These are phyloP conservation scores for Dromiciops gliroides DNA, from an alignment of 2,113 vertebrate species.

Conservation along the genomic window DNA sequence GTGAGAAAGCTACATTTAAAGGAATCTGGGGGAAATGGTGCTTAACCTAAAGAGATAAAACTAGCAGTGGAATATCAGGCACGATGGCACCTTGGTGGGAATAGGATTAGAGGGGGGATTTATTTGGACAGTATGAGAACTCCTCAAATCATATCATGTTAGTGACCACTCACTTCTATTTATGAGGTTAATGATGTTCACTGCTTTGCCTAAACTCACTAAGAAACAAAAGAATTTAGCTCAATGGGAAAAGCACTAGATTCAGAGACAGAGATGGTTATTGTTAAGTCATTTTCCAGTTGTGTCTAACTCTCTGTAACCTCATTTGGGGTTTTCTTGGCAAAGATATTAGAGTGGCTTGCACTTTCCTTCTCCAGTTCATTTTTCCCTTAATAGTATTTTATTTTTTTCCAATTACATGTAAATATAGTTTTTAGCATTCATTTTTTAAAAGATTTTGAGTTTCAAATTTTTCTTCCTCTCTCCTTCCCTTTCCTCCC, in stretches of 20 bases:
- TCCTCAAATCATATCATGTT: background rate
- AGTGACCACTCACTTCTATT: background rate
- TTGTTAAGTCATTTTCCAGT: background rate
- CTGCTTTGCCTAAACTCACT: background rate
- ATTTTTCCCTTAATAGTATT: too few species aligned
- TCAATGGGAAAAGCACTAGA: background rate
- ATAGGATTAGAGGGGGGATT: background rate
- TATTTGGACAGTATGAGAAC: background rate
- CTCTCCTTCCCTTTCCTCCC: too few species aligned
- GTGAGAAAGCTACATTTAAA: background rate
- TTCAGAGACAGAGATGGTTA: background rate
- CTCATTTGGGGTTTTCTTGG: background rate
- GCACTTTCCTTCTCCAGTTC: background rate
- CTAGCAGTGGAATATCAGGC: background rate
- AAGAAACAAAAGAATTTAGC: background rate
- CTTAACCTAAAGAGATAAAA: background rate
- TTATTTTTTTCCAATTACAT: too few species aligned
- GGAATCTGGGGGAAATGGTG: background rate
- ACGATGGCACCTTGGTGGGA: background rate
- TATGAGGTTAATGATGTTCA: background rate
- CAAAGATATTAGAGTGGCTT: background rate
- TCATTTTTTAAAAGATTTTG: too few species aligned
- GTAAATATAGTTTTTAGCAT: too few species aligned
- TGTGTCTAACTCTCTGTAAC: background rate
- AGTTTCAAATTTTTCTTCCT: too few species aligned